phyloP scores from a whole-genome alignment of 2,113 vertebrate species.

The Passer montanus region DNA sequence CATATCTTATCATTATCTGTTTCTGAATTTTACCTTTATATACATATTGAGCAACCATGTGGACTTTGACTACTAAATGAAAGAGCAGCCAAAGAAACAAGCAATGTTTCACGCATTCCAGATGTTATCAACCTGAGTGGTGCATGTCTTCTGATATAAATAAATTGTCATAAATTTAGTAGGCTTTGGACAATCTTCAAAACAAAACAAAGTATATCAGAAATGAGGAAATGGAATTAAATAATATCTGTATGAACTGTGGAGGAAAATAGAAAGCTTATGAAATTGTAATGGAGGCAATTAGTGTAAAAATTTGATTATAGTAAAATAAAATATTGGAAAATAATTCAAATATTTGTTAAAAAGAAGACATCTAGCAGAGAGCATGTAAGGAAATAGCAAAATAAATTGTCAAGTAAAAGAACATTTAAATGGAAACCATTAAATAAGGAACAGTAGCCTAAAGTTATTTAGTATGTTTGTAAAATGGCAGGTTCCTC shows the following conservation, averaged over 20 bases:
- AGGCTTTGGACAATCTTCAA: background rate
- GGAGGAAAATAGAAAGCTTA: background rate
- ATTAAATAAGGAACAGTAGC: background rate
- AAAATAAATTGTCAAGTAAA: background rate
- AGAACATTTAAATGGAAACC: background rate
- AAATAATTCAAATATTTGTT: background rate
- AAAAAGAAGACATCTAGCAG: background rate
- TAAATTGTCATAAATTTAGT: background rate
- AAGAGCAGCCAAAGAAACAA: background rate
- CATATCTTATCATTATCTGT: background rate
- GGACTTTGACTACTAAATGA: background rate
- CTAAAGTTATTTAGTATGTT: accelerated
- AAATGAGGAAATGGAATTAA: background rate
- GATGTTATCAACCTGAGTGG: background rate
- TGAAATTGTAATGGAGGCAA: background rate
- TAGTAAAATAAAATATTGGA: background rate
- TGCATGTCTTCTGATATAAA: background rate
- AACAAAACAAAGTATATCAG: background rate
- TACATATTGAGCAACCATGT: background rate
- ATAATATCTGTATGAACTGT: background rate
- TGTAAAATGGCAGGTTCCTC: background rate
- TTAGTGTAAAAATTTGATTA: background rate
- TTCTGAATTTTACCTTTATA: background rate
- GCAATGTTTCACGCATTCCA: background rate
- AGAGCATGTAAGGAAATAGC: background rate